Base-by-base conservation (phyloP, 2,888 invertebrate genomes). In the Ethmia dodecea region DNA sequence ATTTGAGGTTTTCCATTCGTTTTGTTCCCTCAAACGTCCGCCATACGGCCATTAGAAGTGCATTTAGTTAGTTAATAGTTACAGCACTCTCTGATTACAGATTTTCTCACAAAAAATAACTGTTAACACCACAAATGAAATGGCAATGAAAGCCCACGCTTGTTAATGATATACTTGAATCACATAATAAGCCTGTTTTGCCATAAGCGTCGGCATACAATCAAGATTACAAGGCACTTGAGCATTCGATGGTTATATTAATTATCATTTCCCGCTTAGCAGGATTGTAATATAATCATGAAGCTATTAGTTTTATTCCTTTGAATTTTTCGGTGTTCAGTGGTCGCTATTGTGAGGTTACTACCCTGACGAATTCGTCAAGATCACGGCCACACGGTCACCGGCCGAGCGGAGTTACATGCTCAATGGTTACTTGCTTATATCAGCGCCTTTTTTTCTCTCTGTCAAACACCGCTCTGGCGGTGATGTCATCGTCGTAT, bases 311-410 rank as follows among this genome's bases (percentile, higher is more conserved):
- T n/a, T 14, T 5, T 31, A 11, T 25, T 32, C 25, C 10, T 15
- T 24, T 3, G 14, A 28, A 10, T 10, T 16, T 10, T 13, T 14
- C 20, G 14, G 16, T 25, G 15, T 32, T 12, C 15, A 25, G 13
- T 22, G 28, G 2, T n/a, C 13, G 22, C 10, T 12, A 22, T 20
- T 14, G 28, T 32, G 28, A 65, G 57, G 60, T 62, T 59, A 43
- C 36, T 40, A 43, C 50, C 49, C 55, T 52, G 37, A 32, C n/a
- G n/a, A 58, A 64, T 71, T 66, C 62, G 62, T 57, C 74, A 79
- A 81, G 79, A 81, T 81, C 83, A 81, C 64, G 79, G 81, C 71
- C 74, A 73, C 52, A 64, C 70, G 75, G 75, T 77, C 78, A 65
- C 63, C 61, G 74, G 61, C 70, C 72, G 59, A 24, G 50, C 55